Conservation (phyloP, 2,797 vertebrate species). For the Phalloptychus januarius region DNA sequence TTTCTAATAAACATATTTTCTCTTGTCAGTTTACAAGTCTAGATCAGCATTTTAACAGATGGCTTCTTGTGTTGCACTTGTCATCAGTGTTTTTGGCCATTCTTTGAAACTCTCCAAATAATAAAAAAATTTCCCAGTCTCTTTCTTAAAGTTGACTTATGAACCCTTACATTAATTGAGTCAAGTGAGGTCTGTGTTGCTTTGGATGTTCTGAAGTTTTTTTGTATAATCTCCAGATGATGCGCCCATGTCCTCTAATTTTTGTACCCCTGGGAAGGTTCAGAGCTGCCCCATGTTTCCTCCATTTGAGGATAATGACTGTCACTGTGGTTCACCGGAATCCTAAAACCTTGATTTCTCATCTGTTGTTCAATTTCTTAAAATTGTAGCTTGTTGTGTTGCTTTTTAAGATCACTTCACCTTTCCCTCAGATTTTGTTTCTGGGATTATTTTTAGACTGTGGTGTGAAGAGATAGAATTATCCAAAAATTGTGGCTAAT, state of each 20-base stretch:
- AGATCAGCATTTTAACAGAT: neutral
- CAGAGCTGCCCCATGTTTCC: neutral
- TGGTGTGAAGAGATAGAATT: neutral
- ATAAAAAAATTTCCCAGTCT: neutral
- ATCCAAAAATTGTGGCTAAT: neutral
- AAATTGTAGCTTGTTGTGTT: neutral
- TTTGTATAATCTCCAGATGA: neutral
- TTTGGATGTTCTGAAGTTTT: neutral
- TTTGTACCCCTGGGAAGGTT: neutral
- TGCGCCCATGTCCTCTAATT: neutral
- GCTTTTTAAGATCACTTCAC: neutral
- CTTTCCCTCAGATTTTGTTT: neutral
- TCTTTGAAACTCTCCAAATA: neutral
- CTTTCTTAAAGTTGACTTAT: neutral
- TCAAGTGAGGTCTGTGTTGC: neutral
- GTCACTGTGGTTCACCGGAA: neutral
- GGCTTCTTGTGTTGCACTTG: neutral
- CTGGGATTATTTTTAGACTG: neutral
- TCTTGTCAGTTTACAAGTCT: neutral
- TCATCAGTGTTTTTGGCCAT: neutral
- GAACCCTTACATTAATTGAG: neutral
- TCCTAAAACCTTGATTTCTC: neutral
- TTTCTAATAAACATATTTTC: neutral
- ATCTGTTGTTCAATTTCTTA: neutral
- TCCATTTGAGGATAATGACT: neutral